Evolutionary conservation across 2,888 invertebrate species (phyloP), one percentile per base, ranked within the genome.

Genomic region (Cheilosia scutellata): DNA sequence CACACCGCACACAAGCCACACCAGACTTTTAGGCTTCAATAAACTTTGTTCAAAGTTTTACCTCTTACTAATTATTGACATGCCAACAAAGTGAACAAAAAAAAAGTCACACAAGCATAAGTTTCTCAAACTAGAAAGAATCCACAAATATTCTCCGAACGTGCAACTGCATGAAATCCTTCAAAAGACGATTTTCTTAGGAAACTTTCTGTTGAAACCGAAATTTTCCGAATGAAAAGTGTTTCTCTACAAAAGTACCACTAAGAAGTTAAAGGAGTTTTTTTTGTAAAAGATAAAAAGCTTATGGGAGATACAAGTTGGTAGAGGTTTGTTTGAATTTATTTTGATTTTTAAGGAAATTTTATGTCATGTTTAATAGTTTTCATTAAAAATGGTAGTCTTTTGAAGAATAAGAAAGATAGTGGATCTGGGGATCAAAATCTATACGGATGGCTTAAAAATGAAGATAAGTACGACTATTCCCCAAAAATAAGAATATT

Each of bases 1-100:
- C 20, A 31, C 0, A 44, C 27, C 40, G 25, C 40, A 16, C 40
- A 16, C 29, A 16, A 29, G 47, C 62, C 5, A 20, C 9, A 5
- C 11, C 16, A 31, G 27, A 13, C 29, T 9, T n/a, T 13, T n/a
- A 16, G 31, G 31, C 25, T 44, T 27, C 16, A n/a, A 44, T 16
- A 55, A 55, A 60, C 4, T 42, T 62, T 20, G 9, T 63, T 47
- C 47, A 20, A 47, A 63, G 31, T 63, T 63, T 13, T 4, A 63
- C 6, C 47, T 31, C 47, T 63, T 33, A 11, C 16, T 63, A 63
- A 63, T 63, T 47, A 49, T 47, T 62, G 27, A 20, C 16, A n/a
- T 31, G 44, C 11, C 31, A 37, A 3, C 11, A 37, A 11, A 11
- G 44, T 1, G 4, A n/a, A 27, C 3, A 27, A n/a, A 25, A 11